Conservation (phyloP, 2,113 vertebrate genomes). For the Taurulus bubalis region DNA sequence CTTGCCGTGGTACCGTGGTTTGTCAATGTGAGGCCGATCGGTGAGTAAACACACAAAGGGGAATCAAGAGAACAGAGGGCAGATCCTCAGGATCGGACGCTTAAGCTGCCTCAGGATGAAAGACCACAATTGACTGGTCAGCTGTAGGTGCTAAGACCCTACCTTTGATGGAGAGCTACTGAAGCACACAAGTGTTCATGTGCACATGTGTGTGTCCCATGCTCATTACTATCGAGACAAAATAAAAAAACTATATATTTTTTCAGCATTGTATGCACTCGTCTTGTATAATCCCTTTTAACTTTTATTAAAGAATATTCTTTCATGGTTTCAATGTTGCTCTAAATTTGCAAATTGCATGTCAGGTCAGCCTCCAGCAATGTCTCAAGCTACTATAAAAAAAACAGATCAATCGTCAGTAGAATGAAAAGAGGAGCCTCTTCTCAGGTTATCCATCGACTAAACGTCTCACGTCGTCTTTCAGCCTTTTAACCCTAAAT, state of each 20-base stretch:
- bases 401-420: constrained; percentile 50
- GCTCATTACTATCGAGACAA: not conserved
- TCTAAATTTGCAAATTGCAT: constrained; percentile 14
- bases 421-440: constrained; percentile 28
- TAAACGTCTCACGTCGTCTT: constrained; percentile 22
- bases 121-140: constrained; percentile 59
- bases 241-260: not conserved
- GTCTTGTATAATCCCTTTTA: not conserved
- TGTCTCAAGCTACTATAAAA: constrained; percentile 55
- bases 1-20: constrained; percentile 17
- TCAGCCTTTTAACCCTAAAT: constrained; percentile 14
- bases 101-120: constrained; percentile 57
- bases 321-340: constrained; percentile 2
- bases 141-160: constrained; percentile 41
- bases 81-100: constrained; percentile 42
- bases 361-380: constrained; percentile 36
- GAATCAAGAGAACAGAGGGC: constrained; percentile 32
- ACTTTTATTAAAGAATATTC: not conserved
- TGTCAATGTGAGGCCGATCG: constrained; percentile 32
- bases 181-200: not conserved
- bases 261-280: not conserved
- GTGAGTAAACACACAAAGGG: constrained; percentile 44
- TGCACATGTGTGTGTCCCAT: not conserved
- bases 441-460: constrained; percentile 28
- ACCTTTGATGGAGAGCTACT: constrained; percentile 30